Conservation (phyloP, 2,113 vertebrate species). For the Vicugna pacos region DNA sequence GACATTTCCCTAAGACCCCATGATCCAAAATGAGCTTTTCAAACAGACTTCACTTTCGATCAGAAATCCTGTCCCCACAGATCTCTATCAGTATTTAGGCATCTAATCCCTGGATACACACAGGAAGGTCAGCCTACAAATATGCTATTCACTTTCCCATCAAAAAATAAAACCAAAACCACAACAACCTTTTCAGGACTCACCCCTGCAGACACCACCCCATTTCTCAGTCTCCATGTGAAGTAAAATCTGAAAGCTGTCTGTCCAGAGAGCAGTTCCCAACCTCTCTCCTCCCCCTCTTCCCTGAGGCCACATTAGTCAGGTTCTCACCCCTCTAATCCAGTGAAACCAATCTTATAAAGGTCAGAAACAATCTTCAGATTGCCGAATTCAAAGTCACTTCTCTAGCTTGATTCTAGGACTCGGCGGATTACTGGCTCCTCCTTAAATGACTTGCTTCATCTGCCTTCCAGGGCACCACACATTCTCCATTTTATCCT, state of each 20-base stretch:
- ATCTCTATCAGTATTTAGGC: background rate
- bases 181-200: background rate
- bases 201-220: background rate
- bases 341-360: background rate
- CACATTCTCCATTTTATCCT: background rate
- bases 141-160: background rate
- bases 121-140: background rate
- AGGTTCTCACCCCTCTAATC: background rate
- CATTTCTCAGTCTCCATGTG: background rate
- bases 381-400: background rate
- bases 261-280: background rate
- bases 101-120: background rate
- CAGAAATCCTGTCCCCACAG: background rate
- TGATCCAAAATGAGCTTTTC: slow-evolving; percentile 18
- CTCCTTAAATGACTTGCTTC: background rate
- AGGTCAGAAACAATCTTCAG: background rate
- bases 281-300: background rate
- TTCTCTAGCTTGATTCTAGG: background rate
- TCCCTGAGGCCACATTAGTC: background rate
- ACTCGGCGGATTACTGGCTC: background rate
- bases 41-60: background rate
- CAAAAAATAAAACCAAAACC: background rate
- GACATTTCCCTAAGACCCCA: slow-evolving; percentile 9
- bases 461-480: background rate
- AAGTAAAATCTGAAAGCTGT: background rate